Percentiles rank a stretch among this genome's conserved stretches.
These are phyloP conservation scores for Rhinatrema bivittatum DNA, from an alignment of 2,797 vertebrate species.

Conservation along the genomic window DNA sequence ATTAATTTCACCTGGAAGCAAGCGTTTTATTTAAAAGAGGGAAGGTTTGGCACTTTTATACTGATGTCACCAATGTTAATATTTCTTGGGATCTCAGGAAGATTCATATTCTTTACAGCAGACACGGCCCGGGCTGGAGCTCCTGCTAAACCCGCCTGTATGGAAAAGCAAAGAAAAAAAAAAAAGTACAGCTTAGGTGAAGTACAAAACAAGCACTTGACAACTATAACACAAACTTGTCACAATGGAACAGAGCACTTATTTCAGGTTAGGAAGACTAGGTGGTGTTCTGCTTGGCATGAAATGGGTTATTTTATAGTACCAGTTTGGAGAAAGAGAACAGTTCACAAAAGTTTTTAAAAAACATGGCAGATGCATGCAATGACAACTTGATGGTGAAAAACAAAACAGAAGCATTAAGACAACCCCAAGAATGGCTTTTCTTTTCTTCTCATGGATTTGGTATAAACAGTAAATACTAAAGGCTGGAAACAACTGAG, in stretches of 20 bases:
- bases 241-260: constrained; percentile 30
- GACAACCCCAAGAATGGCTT: background rate
- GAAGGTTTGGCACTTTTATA: constrained; percentile 99
- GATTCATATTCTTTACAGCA: constrained; percentile 99
- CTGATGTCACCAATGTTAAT: constrained; percentile 99
- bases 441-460: too few relatives aligned
- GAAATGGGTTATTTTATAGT: constrained; percentile 59
- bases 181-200: constrained; percentile 46
- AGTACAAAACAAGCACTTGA: constrained; percentile 20
- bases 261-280: constrained; percentile 44
- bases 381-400: constrained; percentile 42
- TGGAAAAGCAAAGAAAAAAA: constrained; percentile 60
- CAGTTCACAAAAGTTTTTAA: constrained; percentile 43
- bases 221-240: constrained; percentile 13
- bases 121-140: constrained; percentile 96
- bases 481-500: too few relatives aligned
- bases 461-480: too few relatives aligned
- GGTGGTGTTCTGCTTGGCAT: constrained; percentile 49
- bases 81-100: constrained; percentile 98
- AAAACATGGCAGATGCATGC: constrained; percentile 43
- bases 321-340: constrained; percentile 53
- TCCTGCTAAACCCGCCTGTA: constrained; percentile 94
- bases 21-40: constrained; percentile 94
- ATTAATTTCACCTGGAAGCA: constrained; percentile 60
- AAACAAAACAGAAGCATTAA: background rate